phyloP scores from a whole-genome alignment of 2,888 invertebrate species.

The Drosophila rubida region DNA sequence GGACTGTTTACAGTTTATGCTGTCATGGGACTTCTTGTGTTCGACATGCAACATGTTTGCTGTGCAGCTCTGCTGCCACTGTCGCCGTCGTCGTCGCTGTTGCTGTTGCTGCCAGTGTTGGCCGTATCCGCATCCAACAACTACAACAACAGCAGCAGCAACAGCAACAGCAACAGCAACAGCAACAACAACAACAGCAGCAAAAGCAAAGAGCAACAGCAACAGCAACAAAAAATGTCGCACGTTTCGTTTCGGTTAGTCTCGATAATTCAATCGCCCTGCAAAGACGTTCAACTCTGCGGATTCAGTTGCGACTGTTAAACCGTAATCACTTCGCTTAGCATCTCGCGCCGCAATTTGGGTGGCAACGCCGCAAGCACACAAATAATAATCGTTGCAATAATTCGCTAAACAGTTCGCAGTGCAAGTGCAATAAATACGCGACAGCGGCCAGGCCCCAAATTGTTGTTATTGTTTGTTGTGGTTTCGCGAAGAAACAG shows the following conservation, averaged over 20 bases:
- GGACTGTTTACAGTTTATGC: constrained; percentile 1
- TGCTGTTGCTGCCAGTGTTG: constrained; percentile 49
- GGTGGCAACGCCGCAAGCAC: constrained; percentile 35
- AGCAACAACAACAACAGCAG: constrained; percentile 7
- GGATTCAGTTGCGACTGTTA: constrained; percentile 25
- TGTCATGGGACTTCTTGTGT: constrained; percentile 29
- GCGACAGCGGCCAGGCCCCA: constrained; percentile 40
- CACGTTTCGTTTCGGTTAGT: constrained; percentile 80
- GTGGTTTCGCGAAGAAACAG: constrained; percentile 37
- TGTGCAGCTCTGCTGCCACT: constrained; percentile 46
- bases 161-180: neutral
- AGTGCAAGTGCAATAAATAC: constrained; percentile 25
- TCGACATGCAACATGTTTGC: constrained; percentile 56
- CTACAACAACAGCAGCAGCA: constrained; percentile 33
- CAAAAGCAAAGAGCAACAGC: constrained; percentile 56
- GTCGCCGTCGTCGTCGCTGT: constrained; percentile 23
- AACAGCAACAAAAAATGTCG: constrained; percentile 72
- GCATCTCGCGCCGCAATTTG: constrained; percentile 23
- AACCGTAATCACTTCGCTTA: constrained; percentile 4
- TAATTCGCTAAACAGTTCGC: neutral
- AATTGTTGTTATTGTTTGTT: constrained; percentile 8
- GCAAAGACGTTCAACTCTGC: constrained; percentile 76
- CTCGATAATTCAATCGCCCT: constrained; percentile 82
- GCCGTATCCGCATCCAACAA: constrained; percentile 60
- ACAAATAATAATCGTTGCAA: neutral